A percentile compares a stretch with the other conserved stretches of the same genome.
phyloP scores from a whole-genome alignment of 2,797 vertebrate genomes.

The Poeciliopsis paucimaculata region DNA sequence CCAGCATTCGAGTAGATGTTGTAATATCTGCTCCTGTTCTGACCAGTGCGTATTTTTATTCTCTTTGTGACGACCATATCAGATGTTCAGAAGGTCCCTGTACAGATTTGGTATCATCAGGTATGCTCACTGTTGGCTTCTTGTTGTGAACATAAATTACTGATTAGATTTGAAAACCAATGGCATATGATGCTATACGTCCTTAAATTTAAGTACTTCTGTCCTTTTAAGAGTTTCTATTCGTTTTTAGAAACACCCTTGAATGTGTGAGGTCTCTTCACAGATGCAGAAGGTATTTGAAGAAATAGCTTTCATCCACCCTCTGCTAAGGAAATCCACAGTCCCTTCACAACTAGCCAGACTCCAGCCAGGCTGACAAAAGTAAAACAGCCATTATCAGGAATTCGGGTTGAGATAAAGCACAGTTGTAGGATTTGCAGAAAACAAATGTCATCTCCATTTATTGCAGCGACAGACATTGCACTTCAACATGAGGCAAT shows the following conservation, averaged over 20 bases:
- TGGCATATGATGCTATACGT: background rate
- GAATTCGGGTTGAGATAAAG: constrained; percentile 66
- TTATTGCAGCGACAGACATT: constrained; percentile 19
- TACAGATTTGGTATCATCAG: background rate
- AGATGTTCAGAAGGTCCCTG: background rate
- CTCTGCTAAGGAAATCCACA: constrained; percentile 66
- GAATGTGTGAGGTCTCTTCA: constrained; percentile 11
- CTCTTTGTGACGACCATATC: background rate
- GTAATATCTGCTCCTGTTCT: background rate
- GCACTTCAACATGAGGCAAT: constrained; percentile 76
- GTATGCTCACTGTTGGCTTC: background rate
- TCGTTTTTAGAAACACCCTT: background rate
- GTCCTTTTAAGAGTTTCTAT: background rate
- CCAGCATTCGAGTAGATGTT: background rate
- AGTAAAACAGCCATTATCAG: constrained; percentile 80
- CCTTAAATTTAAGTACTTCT: background rate
- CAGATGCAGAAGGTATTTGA: constrained; percentile 18
- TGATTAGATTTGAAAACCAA: background rate
- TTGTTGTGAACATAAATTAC: background rate
- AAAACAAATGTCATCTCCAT: constrained; percentile 77
- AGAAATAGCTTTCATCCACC: constrained; percentile 36
- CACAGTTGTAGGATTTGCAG: constrained; percentile 67
- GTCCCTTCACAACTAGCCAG: constrained; percentile 69
- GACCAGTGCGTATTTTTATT: background rate
- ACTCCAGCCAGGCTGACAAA: constrained; percentile 51